Evolutionary conservation across 2,113 vertebrate species (phyloP).

Genomic region (Rhynchomys soricoides): DNA sequence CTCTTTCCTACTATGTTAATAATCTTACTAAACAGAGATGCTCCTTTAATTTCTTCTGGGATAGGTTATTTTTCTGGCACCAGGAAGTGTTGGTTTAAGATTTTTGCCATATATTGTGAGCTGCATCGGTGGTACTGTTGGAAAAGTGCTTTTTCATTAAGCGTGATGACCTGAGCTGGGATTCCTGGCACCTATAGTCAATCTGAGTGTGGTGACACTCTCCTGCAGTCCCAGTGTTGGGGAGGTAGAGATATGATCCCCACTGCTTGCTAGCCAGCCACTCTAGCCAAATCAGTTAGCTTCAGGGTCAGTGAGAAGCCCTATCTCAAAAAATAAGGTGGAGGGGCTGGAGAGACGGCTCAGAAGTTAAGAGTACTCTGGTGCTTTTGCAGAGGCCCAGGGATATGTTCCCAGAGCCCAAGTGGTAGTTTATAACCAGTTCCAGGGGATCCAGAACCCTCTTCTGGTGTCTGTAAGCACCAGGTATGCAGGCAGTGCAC

Average conservation of each 20-base stretch:
- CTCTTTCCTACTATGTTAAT: constrained; percentile 55
- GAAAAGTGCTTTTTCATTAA: neutral
- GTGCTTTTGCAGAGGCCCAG: neutral
- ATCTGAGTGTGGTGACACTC: too few species aligned
- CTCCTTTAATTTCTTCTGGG: constrained; percentile 56
- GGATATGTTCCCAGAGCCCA: neutral
- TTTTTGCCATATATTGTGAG: constrained; percentile 2
- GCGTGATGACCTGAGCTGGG: too few species aligned
- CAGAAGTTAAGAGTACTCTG: neutral
- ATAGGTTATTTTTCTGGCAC: constrained; percentile 51
- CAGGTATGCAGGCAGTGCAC: neutral
- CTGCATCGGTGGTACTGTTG: neutral
- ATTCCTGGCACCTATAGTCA: neutral
- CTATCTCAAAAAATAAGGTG: neutral
- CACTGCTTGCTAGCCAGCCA: neutral
- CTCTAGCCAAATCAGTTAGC: neutral
- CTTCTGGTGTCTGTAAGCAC: neutral
- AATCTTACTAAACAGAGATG: constrained; percentile 64
- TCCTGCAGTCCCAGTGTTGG: too few species aligned
- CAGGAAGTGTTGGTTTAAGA: constrained; percentile 16
- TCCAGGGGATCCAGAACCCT: neutral
- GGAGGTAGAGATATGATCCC: neutral
- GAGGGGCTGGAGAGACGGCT: neutral
- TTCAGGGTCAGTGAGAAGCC: neutral
- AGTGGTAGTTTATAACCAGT: neutral